Conservation (phyloP, 1,140 invertebrate genomes). For the Drosophila auraria region DNA sequence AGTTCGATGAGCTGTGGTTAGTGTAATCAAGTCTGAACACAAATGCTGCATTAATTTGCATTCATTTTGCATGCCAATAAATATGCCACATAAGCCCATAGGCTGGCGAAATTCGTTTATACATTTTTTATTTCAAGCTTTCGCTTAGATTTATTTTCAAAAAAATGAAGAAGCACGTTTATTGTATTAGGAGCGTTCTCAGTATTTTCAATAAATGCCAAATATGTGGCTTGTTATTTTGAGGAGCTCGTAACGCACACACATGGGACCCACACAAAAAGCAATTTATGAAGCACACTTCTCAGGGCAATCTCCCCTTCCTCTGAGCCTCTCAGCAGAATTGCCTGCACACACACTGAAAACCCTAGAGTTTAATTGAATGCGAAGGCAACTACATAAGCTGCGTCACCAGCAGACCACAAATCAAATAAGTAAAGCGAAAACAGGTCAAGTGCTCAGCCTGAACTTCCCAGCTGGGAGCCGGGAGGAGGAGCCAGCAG, state of each 20-base stretch:
- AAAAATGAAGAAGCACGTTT: slow-evolving; percentile 4
- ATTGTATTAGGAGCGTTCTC: slow-evolving; percentile 13
- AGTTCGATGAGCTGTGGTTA: slow-evolving; percentile 27
- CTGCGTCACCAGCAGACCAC: slow-evolving; percentile 44
- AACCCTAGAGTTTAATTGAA: slow-evolving; percentile 63
- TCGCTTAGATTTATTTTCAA: slow-evolving; percentile 25
- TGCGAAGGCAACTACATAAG: slow-evolving; percentile 58
- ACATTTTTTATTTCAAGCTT: slow-evolving; percentile 4
- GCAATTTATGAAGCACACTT: slow-evolving; percentile 52
- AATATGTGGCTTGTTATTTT: slow-evolving; percentile 28
- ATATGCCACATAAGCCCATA: slow-evolving; percentile 2
- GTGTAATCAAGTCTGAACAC: slow-evolving; percentile 30
- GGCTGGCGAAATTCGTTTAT: slow-evolving; percentile 4
- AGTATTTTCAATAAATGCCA: slow-evolving; percentile 24
- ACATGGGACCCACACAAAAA: slow-evolving; percentile 30
- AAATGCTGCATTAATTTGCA: slow-evolving; percentile 35
- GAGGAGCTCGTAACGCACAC: slow-evolving; percentile 10
- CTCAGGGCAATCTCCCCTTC: slow-evolving; percentile 24
- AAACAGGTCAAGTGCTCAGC: slow-evolving; percentile 67
- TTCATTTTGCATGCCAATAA: slow-evolving; percentile 14
- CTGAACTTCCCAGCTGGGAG: slow-evolving; percentile 57
- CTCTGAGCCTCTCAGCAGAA: background rate
- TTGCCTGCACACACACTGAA: slow-evolving; percentile 11
- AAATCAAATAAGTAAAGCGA: slow-evolving; percentile 51
- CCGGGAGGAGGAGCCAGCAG: background rate